phyloP scores from a whole-genome alignment of 1,140 invertebrate species.

The Zaprionus tsacasi region DNA sequence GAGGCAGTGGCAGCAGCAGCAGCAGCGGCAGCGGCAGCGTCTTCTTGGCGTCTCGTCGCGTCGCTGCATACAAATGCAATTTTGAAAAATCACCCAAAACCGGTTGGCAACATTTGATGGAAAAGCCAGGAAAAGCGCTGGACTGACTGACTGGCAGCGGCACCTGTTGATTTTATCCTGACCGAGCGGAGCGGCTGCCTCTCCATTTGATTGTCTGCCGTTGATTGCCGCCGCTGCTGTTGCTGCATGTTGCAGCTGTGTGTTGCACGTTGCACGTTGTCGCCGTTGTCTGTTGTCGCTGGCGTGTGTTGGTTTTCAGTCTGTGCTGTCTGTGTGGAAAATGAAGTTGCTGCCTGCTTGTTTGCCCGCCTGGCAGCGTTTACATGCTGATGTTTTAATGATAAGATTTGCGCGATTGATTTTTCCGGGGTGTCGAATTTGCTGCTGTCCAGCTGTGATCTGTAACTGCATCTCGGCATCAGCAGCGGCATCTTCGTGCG shows the following conservation, averaged over 20 bases:
- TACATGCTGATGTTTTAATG: conserved; percentile 81
- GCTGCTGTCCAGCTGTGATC: conserved; percentile 28
- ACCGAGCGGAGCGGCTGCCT: conserved; percentile 35
- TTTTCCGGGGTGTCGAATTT: conserved; percentile 74
- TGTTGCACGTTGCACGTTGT: conserved; percentile 1
- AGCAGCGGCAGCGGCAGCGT: neutral
- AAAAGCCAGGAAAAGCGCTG: conserved; percentile 45
- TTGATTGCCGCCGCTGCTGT: conserved; percentile 67
- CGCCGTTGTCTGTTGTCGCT: neutral
- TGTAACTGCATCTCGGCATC: neutral
- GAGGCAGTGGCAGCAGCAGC: conserved; percentile 21
- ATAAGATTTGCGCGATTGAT: conserved; percentile 80
- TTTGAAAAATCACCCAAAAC: conserved; percentile 76
- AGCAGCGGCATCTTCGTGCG: conserved; percentile 1
- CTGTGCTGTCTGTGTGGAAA: neutral
- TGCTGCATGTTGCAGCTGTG: conserved; percentile 59
- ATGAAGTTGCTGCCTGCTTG: conserved; percentile 7
- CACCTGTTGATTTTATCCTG: conserved; percentile 80
- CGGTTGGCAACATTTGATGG: conserved; percentile 69
- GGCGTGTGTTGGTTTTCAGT: neutral
- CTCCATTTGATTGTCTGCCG: conserved; percentile 78
- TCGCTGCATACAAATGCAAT: conserved; percentile 49
- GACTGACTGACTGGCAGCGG: conserved; percentile 16
- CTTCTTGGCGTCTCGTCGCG: neutral
- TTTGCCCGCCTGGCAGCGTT: conserved; percentile 61